Base-by-base conservation (phyloP, 2,797 vertebrate genomes). In the Pelodytes ibericus region DNA sequence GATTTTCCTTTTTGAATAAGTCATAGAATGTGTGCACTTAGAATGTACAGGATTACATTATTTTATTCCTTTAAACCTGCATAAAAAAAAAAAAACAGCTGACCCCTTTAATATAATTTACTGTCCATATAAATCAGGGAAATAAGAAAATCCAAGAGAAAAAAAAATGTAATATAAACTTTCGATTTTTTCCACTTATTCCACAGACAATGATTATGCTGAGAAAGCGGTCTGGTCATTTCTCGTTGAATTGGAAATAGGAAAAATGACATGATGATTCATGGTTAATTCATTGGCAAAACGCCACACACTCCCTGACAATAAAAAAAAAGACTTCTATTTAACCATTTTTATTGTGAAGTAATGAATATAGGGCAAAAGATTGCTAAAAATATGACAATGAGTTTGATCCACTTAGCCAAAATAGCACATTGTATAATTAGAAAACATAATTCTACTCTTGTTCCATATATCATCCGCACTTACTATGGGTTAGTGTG, bases 261-360 rank as follows among this genome's bases (percentile, higher is more conserved):
- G 60, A 22, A 66, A 63, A 72, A 71, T 49, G 36, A 65, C 60
- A 77, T 15, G n/a, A 71, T 77, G 75, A 77, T 72, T 77, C 75
- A 77, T 67, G 39, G 36, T 60, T 53, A 59, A 49, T 27, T 72
- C 69, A 65, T 22, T 67, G 75, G 69, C 75, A 72, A 36, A 49
- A 31, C 47, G 63, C 66, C 74, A 69, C 33, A 51, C 27, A 44
- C 60, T 77, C 61, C 16, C 36, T 66, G 56, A 47, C 29, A 66
- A 72, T 65, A 33, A 60, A 64, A 62, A 61, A 57, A 27, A 53
- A 39, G 41, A 10, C n/a, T 36, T 65, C 65, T 65, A n/a, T n/a
- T 62, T 76, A 47, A 39, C 7, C 7, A 39, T 53, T 66, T 25
- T 36, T 49, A 58, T 58, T 77, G 62, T 77, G 39, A 72, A 66